Conservation (phyloP, 2,113 vertebrate genomes). For the Paramisgurnus dabryanus region DNA sequence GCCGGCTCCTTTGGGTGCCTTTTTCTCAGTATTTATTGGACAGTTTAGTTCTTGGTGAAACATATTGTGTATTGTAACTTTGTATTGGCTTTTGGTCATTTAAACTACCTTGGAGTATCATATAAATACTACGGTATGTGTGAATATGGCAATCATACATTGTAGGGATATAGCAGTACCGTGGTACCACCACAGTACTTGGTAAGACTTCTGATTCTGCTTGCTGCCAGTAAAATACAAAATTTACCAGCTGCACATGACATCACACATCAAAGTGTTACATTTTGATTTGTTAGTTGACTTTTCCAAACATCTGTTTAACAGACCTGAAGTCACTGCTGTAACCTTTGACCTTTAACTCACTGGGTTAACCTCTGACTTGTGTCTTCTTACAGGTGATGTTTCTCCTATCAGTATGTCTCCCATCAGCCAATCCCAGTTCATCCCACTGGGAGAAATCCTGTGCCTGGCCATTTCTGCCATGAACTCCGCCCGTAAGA, state of each 20-base stretch:
- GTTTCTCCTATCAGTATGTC: constrained; percentile 99
- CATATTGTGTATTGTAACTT: background rate
- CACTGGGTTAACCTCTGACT: constrained; percentile 45
- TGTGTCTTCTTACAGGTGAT: constrained; percentile 84
- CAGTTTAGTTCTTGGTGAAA: constrained; percentile 5
- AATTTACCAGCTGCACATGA: background rate
- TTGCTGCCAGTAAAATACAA: too few relatives aligned
- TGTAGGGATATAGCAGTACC: background rate
- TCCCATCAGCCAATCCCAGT: constrained; percentile 98
- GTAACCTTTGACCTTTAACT: constrained; percentile 49
- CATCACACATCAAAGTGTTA: background rate
- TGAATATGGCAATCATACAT: background rate
- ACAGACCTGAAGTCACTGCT: background rate
- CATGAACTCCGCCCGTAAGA: constrained; percentile 96
- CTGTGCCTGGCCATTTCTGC: constrained; percentile 98
- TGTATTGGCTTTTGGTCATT: too few relatives aligned
- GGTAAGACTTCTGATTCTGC: too few relatives aligned
- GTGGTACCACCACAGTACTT: too few relatives aligned
- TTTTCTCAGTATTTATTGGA: background rate
- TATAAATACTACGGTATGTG: background rate
- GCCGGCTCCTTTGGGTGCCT: background rate
- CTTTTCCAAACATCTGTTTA: background rate
- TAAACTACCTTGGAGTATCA: too few relatives aligned
- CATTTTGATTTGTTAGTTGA: too few relatives aligned
- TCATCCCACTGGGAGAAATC: constrained; percentile 97